Evolutionary conservation across 2,888 invertebrate genomes (phyloP).

Genomic region (Phortica magna): DNA sequence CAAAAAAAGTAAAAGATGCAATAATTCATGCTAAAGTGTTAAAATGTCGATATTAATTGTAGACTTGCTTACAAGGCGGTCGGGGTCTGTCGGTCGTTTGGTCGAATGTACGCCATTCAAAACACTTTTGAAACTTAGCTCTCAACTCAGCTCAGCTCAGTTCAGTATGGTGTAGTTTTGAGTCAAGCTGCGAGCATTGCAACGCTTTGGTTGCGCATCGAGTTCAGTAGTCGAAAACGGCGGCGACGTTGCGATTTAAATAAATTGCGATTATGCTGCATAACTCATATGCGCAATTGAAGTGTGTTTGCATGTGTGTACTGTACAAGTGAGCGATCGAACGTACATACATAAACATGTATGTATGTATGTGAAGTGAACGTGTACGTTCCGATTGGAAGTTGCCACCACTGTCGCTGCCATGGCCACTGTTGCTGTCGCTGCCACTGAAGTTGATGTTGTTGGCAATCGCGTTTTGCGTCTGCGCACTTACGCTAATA

Average conservation of each 20-base stretch:
- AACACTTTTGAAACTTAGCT: constrained; percentile 33
- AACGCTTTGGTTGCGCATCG: neutral
- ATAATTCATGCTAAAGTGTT: constrained; percentile 74
- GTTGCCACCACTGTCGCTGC: neutral
- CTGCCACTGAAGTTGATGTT: constrained; percentile 12
- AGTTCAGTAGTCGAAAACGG: constrained; percentile 26
- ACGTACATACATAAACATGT: neutral
- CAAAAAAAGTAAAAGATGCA: constrained; percentile 68
- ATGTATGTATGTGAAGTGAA: neutral
- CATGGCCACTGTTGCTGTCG: constrained; percentile 54
- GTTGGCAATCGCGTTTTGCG: constrained; percentile 12
- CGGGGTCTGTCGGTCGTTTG: neutral
- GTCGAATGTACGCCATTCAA: too few species aligned
- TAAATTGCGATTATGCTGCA: constrained; percentile 69
- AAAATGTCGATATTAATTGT: constrained; percentile 75
- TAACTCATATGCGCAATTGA: constrained; percentile 54
- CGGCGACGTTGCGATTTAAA: constrained; percentile 58
- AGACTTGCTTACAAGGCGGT: constrained; percentile 54
- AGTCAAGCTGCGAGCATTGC: neutral
- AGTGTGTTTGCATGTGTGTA: neutral
- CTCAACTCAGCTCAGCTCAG: neutral
- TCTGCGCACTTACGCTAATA: constrained; percentile 63
- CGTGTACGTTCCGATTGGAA: neutral
- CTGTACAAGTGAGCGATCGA: constrained; percentile 3
- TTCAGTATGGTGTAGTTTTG: neutral